phyloP scores from a whole-genome alignment of 1,140 invertebrate genomes.

The Asbolus verrucosus region DNA sequence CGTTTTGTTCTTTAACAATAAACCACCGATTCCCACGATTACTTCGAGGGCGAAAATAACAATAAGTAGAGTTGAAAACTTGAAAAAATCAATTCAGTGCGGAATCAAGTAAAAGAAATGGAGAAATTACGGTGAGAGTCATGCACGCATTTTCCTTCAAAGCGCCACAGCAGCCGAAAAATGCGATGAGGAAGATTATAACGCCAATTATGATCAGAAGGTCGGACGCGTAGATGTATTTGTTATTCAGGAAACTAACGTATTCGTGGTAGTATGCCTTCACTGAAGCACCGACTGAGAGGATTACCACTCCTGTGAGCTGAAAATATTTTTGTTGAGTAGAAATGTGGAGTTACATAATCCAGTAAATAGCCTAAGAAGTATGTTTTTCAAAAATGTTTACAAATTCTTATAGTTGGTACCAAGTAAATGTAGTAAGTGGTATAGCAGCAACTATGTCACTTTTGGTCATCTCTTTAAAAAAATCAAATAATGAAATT shows the following conservation, averaged over 20 bases:
- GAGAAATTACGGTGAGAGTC: conserved; percentile 79
- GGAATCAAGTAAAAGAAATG: background rate
- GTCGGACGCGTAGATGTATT: conserved; percentile 78
- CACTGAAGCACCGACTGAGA: conserved; percentile 77
- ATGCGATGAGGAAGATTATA: conserved; percentile 84
- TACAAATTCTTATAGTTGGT: too few relatives aligned
- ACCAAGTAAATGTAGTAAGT: too few relatives aligned
- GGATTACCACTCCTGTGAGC: conserved; percentile 66
- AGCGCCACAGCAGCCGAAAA: conserved; percentile 90
- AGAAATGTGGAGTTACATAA: background rate
- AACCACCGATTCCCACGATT: conserved; percentile 85
- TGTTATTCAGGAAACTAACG: conserved; percentile 73
- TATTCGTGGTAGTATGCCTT: conserved; percentile 76
- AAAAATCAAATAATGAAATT: too few relatives aligned
- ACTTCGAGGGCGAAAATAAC: conserved; percentile 88
- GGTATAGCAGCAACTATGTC: too few relatives aligned
- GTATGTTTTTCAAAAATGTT: too few relatives aligned
- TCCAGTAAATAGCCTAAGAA: too few relatives aligned
- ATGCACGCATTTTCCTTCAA: conserved; percentile 88
- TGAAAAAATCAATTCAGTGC: conserved; percentile 57
- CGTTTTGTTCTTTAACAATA: conserved; percentile 79
- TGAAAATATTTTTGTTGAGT: conserved; percentile 50
- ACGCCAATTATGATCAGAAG: conserved; percentile 83
- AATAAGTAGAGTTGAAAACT: conserved; percentile 86
- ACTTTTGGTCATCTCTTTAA: too few relatives aligned